Evolutionary conservation across 1,140 invertebrate species (phyloP).

Genomic region (Anadara kagoshimensis): DNA sequence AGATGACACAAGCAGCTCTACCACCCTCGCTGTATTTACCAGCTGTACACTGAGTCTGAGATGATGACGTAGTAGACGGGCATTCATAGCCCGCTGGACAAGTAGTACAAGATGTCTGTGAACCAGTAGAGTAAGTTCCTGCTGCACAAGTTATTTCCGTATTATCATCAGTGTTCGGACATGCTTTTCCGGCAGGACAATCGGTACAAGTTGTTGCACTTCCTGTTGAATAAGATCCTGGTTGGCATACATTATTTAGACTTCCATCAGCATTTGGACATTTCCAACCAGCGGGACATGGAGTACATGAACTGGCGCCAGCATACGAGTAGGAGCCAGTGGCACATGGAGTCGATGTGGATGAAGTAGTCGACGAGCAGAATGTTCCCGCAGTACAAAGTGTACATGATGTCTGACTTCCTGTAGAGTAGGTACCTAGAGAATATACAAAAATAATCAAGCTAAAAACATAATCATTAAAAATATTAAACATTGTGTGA

Average conservation of each 20-base stretch:
- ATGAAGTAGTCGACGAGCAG: conserved; percentile 47
- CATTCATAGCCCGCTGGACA: conserved; percentile 69
- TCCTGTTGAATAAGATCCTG: conserved; percentile 53
- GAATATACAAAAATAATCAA: conserved; percentile 8
- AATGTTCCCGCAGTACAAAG: conserved; percentile 58
- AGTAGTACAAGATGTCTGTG: conserved; percentile 54
- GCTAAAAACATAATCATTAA: too few species aligned
- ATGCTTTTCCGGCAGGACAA: conserved; percentile 64
- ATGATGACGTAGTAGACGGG: conserved; percentile 44
- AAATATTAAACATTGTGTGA: too few species aligned
- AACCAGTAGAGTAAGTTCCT: conserved; percentile 50
- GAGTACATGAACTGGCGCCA: conserved; percentile 44
- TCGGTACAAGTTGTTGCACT: conserved; percentile 52
- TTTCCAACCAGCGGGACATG: conserved; percentile 53
- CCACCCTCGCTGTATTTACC: conserved; percentile 61
- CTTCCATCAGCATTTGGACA: conserved; percentile 61
- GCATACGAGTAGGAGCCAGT: conserved; percentile 52
- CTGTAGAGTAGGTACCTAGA: conserved; percentile 65
- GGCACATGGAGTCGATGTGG: conserved; percentile 43
- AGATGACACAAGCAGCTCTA: conserved; percentile 53
- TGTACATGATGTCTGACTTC: conserved; percentile 51
- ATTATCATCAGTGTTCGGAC: conserved; percentile 56
- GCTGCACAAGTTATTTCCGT: conserved; percentile 48
- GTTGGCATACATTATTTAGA: conserved; percentile 53
- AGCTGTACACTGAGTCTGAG: conserved; percentile 51